Base-by-base conservation (phyloP, 2,113 vertebrate species). In the Salminus brasiliensis region DNA sequence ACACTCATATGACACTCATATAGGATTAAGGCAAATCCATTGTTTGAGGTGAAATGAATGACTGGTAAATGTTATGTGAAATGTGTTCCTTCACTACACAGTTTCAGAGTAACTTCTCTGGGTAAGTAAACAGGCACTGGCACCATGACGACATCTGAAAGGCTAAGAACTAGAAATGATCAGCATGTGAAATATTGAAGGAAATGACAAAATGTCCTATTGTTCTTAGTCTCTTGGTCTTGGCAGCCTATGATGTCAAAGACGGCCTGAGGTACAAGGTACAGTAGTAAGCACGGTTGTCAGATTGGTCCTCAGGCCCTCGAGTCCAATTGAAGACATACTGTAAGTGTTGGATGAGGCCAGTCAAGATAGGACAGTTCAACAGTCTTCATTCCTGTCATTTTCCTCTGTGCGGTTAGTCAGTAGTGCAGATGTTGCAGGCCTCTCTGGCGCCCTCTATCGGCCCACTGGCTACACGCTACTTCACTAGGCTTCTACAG, bases 401-500 rank as follows among this genome's bases (percentile, higher is more conserved):
- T 12, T 21, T n/a, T 59, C 34, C 36, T 32, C n/a, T 30, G 15
- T 72, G 70, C 39, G 47, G 36, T 15, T 45, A 32, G 47, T 80
- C 70, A 68, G 63, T 49, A 68, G 39, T 59, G 13, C 43, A 70
- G 67, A 3, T 25, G 15, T 27, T 32, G 11, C 29, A 49, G 71
- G 5, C 4, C 3, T 32, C 60, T 12, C 59, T 34, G 13, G 23
- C 13, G 16, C 16, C 67, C 29, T 63, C 76, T 62, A 47, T 13
- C 15, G 68, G 49, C 27, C 18, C 12, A n/a, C 12, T 13, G 34
- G 74, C 16, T 62, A 68, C 36, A 23, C 34, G 49, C 43, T 72
- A 72, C 77, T 36, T 72, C 41, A 72, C 57, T 79, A 79, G 32
- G 66, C 66, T 69, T 13, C 67, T 70, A 70, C 13, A 23, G 62